These are phyloP conservation scores for Melieria picta DNA, from an alignment of 2,888 invertebrate species.

Conservation along the genomic window DNA sequence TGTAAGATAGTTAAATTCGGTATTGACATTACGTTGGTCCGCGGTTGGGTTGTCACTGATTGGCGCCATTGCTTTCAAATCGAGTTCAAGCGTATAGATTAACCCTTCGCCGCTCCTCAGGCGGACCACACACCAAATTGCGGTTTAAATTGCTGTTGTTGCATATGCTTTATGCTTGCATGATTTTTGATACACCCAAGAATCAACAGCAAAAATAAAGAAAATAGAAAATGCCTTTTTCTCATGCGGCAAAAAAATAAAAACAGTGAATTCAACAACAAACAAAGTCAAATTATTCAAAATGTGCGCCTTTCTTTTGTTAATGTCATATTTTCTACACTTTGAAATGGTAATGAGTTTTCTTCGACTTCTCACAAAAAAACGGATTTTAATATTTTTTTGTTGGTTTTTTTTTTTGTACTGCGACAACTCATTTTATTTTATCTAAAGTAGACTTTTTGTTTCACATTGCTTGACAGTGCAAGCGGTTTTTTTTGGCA, in stretches of 20 bases:
- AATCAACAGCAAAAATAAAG: neutral
- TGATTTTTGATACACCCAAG: conserved; percentile 7
- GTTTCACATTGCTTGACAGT: neutral
- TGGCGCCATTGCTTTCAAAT: too few relatives aligned
- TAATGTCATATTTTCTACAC: neutral
- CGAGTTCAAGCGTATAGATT: too few relatives aligned
- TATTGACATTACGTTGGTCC: too few relatives aligned
- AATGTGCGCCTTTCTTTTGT: neutral
- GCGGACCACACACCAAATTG: too few relatives aligned
- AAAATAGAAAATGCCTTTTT: neutral
- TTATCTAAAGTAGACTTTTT: too few relatives aligned
- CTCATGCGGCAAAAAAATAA: too few relatives aligned
- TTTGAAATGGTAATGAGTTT: conserved; percentile 10
- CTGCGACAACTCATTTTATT: too few relatives aligned
- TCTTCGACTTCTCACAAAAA: neutral
- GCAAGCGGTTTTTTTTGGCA: neutral
- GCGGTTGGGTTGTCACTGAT: too few relatives aligned
- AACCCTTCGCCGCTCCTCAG: too few relatives aligned
- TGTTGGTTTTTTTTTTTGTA: too few relatives aligned
- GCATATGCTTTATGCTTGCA: conserved; percentile 14
- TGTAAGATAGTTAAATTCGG: too few relatives aligned
- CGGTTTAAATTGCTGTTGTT: neutral
- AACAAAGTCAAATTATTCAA: neutral
- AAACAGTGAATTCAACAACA: too few relatives aligned
- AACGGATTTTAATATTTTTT: neutral